Percentiles rank a stretch among this genome's conserved stretches.
Evolutionary conservation across 2,797 vertebrate genomes (phyloP).

Genomic region (Acrocephalus scirpaceus): DNA sequence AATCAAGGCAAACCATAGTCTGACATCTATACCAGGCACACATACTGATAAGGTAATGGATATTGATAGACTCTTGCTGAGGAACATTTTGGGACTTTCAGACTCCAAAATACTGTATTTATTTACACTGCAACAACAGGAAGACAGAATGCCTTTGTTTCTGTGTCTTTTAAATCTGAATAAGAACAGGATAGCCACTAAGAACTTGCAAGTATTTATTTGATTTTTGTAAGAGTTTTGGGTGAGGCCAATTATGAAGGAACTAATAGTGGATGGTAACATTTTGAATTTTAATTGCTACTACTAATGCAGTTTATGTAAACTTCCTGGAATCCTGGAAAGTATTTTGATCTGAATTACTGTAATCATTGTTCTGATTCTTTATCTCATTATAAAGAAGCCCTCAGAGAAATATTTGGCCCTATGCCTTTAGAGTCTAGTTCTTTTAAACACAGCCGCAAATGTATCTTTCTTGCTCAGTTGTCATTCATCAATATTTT

Average conservation of each 20-base stretch:
- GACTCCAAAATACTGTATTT: neutral
- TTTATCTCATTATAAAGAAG: constrained; percentile 22
- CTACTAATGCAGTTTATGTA: constrained; percentile 11
- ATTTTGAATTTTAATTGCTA: constrained; percentile 16
- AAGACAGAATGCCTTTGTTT: constrained; percentile 7
- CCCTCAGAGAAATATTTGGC: constrained; percentile 9
- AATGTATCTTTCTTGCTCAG: neutral
- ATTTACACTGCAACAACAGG: constrained; percentile 13
- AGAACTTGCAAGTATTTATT: neutral
- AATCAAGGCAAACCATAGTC: neutral
- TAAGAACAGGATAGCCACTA: neutral
- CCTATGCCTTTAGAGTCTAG: neutral
- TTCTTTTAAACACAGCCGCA: constrained; percentile 30
- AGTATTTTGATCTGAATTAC: constrained; percentile 35
- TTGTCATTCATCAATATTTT: neutral
- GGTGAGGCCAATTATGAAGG: neutral
- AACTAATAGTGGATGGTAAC: neutral
- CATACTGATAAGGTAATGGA: constrained; percentile 21
- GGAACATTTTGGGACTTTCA: constrained; percentile 17
- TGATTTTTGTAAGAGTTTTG: neutral
- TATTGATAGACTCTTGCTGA: constrained; percentile 29
- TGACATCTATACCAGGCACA: neutral
- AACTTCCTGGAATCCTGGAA: constrained; percentile 54
- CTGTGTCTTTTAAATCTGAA: neutral
- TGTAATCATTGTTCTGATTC: constrained; percentile 29